Base-by-base conservation (phyloP, 2,113 vertebrate genomes). In the Thryonomys swinderianus region DNA sequence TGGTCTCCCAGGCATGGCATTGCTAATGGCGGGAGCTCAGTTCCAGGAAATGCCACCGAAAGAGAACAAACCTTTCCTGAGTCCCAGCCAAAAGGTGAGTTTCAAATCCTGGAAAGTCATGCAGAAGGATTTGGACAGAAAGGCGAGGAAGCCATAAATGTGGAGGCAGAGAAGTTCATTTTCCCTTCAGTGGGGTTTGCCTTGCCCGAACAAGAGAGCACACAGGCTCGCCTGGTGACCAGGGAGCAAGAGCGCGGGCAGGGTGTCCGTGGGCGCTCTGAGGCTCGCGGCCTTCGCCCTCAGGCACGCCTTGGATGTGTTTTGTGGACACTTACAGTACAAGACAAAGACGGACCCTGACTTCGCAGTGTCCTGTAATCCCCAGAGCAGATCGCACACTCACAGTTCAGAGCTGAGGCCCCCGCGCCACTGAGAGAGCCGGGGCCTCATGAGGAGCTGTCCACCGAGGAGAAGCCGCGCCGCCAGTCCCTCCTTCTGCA, bases 21-120 rank as follows among this genome's bases (percentile, higher is more conserved):
- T 34, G 48, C 81, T 78, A 37, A 37, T 27, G 32, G 71, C 10
- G 51, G 40, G 66, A 85, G 81, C 85, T 93, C 69, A 10, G 1
- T 85, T 85, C 85, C 66, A 92, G 94, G 94, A 90, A 92, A 76
- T 20, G 53, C 73, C 59, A 62, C n/a, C n/a, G n/a, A 79, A 25
- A 53, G 55, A 93, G 85, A 78, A 73, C 66, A 30, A 87, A 34
- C 16, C 40, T 64, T 93, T 67, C 73, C 64, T 10, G 4, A 80
- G 40, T 30, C 74, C 37, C 79, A 59, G 16, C 3, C 5, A 12
- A 18, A 42, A 27, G 74, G 34, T 20, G 25, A 9, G 12, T 61
- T 69, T 82, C n/a, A 25, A n/a, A 37, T 12, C 32, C 42, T 16
- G 0, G 1, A 23, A 30, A 87, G 69, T 34, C 64, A n/a, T 0